Percentiles rank a stretch among this genome's conserved stretches.
These are phyloP conservation scores for Cheirogaleus medius DNA, from an alignment of 2,113 vertebrate species.

Conservation along the genomic window DNA sequence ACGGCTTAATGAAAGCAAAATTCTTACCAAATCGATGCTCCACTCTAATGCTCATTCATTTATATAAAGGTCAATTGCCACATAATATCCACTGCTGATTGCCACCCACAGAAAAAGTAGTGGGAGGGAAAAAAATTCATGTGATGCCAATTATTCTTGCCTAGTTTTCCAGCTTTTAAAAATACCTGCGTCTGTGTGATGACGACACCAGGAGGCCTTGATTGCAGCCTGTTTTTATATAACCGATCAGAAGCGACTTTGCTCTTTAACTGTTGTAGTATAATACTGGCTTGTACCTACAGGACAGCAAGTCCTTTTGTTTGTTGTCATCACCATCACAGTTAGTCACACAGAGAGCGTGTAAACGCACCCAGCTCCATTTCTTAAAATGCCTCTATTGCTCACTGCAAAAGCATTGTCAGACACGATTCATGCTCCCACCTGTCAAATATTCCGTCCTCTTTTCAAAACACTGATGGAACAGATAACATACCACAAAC, in stretches of 20 bases:
- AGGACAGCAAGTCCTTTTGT: conserved; percentile 33
- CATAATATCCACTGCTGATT: conserved; percentile 63
- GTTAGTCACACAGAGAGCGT: not conserved
- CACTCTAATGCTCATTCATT: conserved; percentile 72
- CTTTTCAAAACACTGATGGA: conserved; percentile 35
- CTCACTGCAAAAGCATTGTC: not conserved
- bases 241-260: conserved; percentile 31
- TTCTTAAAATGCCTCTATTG: conserved; percentile 1
- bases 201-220: not conserved
- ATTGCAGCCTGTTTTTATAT: conserved; percentile 58
- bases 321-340: not conserved
- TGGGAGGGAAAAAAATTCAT: conserved; percentile 47
- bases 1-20: conserved; percentile 78
- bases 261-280: conserved; percentile 50
- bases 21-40: conserved; percentile 68
- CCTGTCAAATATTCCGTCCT: conserved; percentile 15
- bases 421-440: conserved; percentile 27
- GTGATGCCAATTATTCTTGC: not conserved
- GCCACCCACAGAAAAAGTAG: conserved; percentile 65
- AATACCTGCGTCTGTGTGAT: conserved; percentile 55
- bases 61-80: conserved; percentile 75
- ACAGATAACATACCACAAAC: conserved; percentile 20
- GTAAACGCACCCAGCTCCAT: not conserved
- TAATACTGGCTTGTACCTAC: conserved; percentile 46
- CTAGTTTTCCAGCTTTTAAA: conserved; percentile 61